Base-by-base conservation (phyloP, 2,113 vertebrate genomes). In the Periophthalmodon schlosseri region DNA sequence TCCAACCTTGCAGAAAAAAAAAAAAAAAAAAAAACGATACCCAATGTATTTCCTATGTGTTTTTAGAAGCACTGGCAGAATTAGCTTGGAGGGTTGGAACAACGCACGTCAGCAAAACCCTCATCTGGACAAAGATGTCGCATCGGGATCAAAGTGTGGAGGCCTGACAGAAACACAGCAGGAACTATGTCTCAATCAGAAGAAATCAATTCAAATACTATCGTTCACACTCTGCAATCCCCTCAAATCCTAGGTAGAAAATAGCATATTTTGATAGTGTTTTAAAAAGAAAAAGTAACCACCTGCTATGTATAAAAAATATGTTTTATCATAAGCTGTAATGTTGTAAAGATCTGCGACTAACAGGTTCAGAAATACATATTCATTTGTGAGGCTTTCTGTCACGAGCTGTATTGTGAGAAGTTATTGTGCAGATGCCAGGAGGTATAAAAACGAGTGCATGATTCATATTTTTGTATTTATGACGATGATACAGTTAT, bases 61-160 rank as follows among this genome's bases (percentile, higher is more conserved):
- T 82, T 65, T 84, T 88, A 68, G 58, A 79, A 21, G 57, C 80
- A 74, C 72, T 78, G 60, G 18, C 34, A 11, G 72, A 69, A 63
- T 77, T 69, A 6, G 5, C 69, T n/a, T 65, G 3, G 11, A 73
- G 77, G 68, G 75, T 56, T 44, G 76, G 52, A 73, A 70, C 12
- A 4, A 52, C 54, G 68, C 39, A 44, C 9, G 9, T 44, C 39
- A 44, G 39, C 18, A 44, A 50, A 79, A 72, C 79, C 77, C 78
- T 85, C 80, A 72, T 47, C 74, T 52, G 66, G 56, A 85, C 79
- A 88, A 82, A 85, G 85, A 84, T 60, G 46, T 87, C 74, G 77
- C 73, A 0, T 28, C 23, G 15, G 14, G 75, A 81, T 88, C 69
- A 86, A 76, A 80, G 69, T 23, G 13, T 72, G 44, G 36, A 20